These are phyloP conservation scores for Drosophila pegasa DNA, from an alignment of 2,888 invertebrate genomes.

Conservation along the genomic window DNA sequence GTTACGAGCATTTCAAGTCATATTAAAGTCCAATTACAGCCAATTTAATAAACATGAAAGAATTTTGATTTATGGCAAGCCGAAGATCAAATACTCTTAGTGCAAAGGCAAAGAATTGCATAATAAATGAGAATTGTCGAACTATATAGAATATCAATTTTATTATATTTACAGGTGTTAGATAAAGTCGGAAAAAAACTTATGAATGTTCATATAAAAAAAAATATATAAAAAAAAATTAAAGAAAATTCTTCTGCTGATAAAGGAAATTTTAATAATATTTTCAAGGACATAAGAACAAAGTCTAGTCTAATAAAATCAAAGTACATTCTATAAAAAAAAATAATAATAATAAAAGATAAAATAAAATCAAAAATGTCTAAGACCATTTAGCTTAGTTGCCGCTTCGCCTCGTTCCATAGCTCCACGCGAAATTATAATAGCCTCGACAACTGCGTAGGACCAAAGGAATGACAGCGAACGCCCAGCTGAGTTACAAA, in stretches of 20 bases:
- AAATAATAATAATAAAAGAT: not conserved
- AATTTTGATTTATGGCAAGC: not conserved
- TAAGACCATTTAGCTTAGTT: too few relatives aligned
- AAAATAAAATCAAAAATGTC: too few relatives aligned
- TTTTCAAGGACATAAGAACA: too few relatives aligned
- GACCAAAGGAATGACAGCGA: conserved; percentile 55
- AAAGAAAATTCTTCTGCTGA: too few relatives aligned
- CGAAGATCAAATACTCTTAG: not conserved
- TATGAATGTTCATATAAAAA: not conserved
- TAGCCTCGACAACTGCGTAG: conserved; percentile 14
- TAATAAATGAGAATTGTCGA: too few relatives aligned
- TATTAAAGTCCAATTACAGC: conserved; percentile 79
- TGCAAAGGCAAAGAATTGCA: not conserved
- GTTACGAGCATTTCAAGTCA: conserved; percentile 80
- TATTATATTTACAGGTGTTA: too few relatives aligned
- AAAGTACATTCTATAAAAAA: not conserved
- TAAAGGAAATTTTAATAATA: too few relatives aligned
- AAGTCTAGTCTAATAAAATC: too few relatives aligned
- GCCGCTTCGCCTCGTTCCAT: not conserved
- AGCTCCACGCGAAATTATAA: not conserved
- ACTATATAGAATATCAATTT: too few relatives aligned
- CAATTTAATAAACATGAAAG: conserved; percentile 58
- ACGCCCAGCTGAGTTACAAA: conserved; percentile 13
- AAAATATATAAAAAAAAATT: not conserved
- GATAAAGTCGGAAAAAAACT: not conserved